Evolutionary conservation across 2,113 vertebrate genomes (phyloP).

Genomic region (Heloderma charlesbogerti): DNA sequence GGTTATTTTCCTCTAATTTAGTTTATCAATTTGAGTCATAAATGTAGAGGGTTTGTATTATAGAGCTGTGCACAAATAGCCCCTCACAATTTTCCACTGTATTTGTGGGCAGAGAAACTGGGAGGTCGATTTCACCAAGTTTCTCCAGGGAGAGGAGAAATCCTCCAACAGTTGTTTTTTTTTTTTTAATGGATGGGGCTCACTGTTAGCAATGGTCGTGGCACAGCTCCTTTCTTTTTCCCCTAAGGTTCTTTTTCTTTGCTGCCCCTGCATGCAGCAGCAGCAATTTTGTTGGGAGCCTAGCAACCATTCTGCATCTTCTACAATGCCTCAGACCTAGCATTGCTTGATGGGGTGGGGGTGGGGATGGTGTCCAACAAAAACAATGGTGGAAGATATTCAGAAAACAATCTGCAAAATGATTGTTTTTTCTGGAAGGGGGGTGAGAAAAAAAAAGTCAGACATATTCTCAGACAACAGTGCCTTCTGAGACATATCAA

Average conservation of each 20-base stretch:
- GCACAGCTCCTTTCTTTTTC: neutral
- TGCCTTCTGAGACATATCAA: too few relatives aligned
- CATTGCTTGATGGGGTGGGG: too few relatives aligned
- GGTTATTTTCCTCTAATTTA: too few relatives aligned
- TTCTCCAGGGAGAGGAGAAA: neutral
- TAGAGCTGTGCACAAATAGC: too few relatives aligned
- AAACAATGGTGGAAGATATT: too few relatives aligned
- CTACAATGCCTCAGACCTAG: neutral
- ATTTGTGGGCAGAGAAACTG: neutral
- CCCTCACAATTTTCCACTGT: neutral
- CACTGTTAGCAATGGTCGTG: neutral
- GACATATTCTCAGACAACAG: too few relatives aligned
- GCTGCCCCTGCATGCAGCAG: neutral
- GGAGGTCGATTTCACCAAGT: neutral
- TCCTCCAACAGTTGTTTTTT: neutral
- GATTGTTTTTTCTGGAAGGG: too few relatives aligned
- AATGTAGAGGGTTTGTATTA: neutral
- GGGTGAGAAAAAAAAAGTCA: too few relatives aligned
- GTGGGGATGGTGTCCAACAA: too few relatives aligned
- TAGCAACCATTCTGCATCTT: neutral
- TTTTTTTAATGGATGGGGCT: neutral
- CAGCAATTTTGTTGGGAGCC: neutral
- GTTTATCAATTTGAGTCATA: too few relatives aligned
- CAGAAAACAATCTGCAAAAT: too few relatives aligned
- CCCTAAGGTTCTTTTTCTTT: neutral